Evolutionary conservation across 2,113 vertebrate genomes (phyloP).

Genomic region (Neopipo cinnamomea): DNA sequence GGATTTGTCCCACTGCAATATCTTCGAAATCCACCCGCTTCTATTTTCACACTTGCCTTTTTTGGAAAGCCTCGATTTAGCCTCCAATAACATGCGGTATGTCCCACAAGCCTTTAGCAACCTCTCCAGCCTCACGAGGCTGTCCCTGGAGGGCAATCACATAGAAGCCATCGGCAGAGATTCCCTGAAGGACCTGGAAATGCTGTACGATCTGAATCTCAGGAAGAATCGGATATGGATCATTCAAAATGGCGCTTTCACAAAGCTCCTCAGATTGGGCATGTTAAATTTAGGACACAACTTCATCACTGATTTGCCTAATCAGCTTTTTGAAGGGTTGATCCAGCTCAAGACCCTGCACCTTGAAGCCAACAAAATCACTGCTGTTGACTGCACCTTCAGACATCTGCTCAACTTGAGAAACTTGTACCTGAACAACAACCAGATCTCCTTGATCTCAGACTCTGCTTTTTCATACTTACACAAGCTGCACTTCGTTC

Average conservation of each 20-base stretch:
- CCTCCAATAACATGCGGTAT: constrained; percentile 60
- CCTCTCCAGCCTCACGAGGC: constrained; percentile 32
- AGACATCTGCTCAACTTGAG: constrained; percentile 39
- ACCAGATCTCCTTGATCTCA: constrained; percentile 26
- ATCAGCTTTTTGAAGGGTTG: constrained; percentile 66
- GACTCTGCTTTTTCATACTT: constrained; percentile 33
- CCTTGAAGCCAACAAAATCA: constrained; percentile 66
- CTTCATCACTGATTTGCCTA: constrained; percentile 67
- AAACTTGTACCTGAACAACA: constrained; percentile 70
- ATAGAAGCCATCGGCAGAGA: constrained; percentile 69
- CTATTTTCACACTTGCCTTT: constrained; percentile 63
- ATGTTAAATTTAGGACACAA: constrained; percentile 71
- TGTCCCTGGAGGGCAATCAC: constrained; percentile 64
- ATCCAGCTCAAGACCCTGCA: constrained; percentile 63
- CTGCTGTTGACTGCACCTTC: constrained; percentile 48
- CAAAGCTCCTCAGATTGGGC: constrained; percentile 52
- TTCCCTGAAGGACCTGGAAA: constrained; percentile 57
- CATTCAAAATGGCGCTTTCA: constrained; percentile 58
- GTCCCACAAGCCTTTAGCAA: constrained; percentile 65
- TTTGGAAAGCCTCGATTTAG: constrained; percentile 51
- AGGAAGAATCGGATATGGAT: constrained; percentile 69
- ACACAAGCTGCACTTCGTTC: constrained; percentile 57
- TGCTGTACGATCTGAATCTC: constrained; percentile 53
- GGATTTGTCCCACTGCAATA: constrained; percentile 67
- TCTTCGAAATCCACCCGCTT: constrained; percentile 67